Evolutionary conservation across 2,797 vertebrate species (phyloP).

Genomic region (Phoebastria nigripes): DNA sequence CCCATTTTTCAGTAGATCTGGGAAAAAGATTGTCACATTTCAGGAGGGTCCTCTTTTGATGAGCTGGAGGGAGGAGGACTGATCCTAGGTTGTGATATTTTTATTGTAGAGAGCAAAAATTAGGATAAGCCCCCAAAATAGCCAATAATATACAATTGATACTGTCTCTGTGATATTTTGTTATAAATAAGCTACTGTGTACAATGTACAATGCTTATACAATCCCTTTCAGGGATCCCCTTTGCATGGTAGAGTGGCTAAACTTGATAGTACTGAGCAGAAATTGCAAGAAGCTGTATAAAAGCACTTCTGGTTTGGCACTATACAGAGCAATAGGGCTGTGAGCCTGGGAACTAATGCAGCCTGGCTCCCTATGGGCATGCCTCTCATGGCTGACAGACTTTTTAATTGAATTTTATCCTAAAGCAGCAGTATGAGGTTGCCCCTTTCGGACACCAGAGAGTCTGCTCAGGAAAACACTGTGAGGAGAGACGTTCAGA

Average conservation of each 20-base stretch:
- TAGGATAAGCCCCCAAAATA: background rate
- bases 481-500: background rate
- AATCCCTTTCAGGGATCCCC: background rate
- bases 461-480: background rate
- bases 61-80: background rate
- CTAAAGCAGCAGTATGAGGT: background rate
- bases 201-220: background rate
- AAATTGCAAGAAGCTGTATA: background rate
- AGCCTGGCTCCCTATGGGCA: background rate
- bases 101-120: background rate
- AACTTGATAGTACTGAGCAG: background rate
- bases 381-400: background rate
- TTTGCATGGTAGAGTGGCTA: background rate
- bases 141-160: background rate
- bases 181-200: background rate
- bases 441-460: background rate
- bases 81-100: background rate
- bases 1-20: background rate
- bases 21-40: background rate
- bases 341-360: background rate
- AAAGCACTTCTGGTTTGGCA: background rate
- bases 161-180: background rate
- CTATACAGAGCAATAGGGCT: background rate
- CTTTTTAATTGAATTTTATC: constrained; percentile 9
- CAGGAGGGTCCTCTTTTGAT: background rate